phyloP scores from a whole-genome alignment of 2,113 vertebrate species.

The Sakesphorus luctuosus region DNA sequence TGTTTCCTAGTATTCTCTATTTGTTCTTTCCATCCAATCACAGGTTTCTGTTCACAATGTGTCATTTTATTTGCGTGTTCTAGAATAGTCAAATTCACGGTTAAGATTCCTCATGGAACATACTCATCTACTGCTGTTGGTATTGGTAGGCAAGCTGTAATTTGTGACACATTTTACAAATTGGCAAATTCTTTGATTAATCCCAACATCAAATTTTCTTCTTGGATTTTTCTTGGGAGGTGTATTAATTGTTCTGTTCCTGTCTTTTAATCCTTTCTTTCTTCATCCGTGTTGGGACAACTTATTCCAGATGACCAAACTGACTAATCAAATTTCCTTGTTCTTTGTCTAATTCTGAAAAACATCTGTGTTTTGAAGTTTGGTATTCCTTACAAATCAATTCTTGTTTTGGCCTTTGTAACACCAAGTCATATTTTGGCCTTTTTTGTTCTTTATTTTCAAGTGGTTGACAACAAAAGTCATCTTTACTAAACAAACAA shows the following conservation, averaged over 20 bases:
- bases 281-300: not conserved
- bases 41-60: not conserved
- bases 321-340: not conserved
- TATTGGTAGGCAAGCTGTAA: not conserved
- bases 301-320: not conserved
- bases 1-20: not conserved
- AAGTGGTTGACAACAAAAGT: not conserved
- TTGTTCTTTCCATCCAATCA: not conserved
- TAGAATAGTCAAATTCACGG: not conserved
- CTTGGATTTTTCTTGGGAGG: not conserved
- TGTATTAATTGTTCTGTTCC: not conserved
- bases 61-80: not conserved
- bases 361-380: not conserved
- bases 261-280: not conserved
- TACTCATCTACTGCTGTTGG: not conserved
- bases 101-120: not conserved
- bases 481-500: not conserved
- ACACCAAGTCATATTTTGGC: not conserved
- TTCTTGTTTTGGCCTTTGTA: not conserved
- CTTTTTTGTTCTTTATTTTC: not conserved
- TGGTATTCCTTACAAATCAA: not conserved
- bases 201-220: not conserved
- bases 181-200: not conserved
- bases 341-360: not conserved
- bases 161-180: not conserved